Conservation (phyloP, 2,797 vertebrate genomes). For the Intellagama lesueurii region DNA sequence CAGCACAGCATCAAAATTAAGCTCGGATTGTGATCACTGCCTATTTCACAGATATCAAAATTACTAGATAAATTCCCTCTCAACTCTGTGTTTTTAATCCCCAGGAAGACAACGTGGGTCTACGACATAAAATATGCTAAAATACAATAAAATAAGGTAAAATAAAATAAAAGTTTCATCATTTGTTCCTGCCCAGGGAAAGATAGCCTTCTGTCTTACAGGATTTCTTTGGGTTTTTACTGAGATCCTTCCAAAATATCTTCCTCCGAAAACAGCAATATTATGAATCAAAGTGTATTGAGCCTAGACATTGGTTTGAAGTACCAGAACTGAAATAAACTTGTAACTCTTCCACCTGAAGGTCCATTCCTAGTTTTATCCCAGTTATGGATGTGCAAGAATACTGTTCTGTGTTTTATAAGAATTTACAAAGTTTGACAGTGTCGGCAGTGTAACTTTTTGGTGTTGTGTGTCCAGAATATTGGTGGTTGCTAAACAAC, state of each 20-base stretch:
- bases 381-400: too few relatives aligned
- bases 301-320: neutral
- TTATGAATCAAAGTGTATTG: neutral
- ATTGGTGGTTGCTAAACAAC: too few relatives aligned
- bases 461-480: too few relatives aligned
- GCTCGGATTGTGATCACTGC: slow-evolving; percentile 3
- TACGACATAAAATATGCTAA: neutral
- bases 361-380: too few relatives aligned
- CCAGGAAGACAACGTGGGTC: neutral
- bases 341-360: too few relatives aligned
- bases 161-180: neutral
- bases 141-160: too few relatives aligned
- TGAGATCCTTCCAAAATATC: neutral
- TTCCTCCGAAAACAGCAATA: too few relatives aligned
- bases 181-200: neutral
- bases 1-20: slow-evolving; percentile 22
- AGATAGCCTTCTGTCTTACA: neutral
- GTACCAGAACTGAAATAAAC: neutral
- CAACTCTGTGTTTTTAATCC: neutral
- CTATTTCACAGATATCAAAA: slow-evolving; percentile 34
- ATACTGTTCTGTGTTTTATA: too few relatives aligned
- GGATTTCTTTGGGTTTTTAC: neutral
- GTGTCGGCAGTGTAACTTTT: too few relatives aligned
- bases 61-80: neutral
- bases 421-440: too few relatives aligned